Conservation (phyloP, 2,888 invertebrate species). For the Auanema freiburgensis region DNA sequence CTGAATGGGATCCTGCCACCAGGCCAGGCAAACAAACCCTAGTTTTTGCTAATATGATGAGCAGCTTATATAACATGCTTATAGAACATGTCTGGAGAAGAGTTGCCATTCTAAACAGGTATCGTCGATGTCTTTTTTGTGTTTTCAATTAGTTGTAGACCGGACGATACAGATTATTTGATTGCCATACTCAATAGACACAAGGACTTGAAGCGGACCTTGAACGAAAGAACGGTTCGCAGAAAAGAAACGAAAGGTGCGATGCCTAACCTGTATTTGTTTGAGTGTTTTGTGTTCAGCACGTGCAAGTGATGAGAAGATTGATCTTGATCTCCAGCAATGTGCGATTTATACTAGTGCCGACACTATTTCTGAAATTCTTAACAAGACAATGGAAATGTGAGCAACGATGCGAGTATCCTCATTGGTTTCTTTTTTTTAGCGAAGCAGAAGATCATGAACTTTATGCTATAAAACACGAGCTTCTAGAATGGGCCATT, state of each 20-base stretch:
- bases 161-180: slow-evolving; percentile 27
- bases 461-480: slow-evolving; percentile 12
- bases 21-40: slow-evolving; percentile 22
- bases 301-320: background rate
- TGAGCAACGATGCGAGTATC: background rate
- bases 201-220: slow-evolving; percentile 26
- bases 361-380: slow-evolving; percentile 10
- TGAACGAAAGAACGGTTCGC: slow-evolving; percentile 14
- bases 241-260: slow-evolving; percentile 11
- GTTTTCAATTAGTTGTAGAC: slow-evolving; percentile 5
- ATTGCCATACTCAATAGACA: slow-evolving; percentile 26
- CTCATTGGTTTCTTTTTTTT: background rate
- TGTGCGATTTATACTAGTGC: slow-evolving; percentile 8
- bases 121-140: background rate
- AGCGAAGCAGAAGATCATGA: background rate
- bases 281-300: background rate
- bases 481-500: slow-evolving; percentile 11
- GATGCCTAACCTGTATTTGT: background rate
- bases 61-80: slow-evolving; percentile 39
- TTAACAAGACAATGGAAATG: slow-evolving; percentile 10
- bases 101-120: slow-evolving; percentile 22
- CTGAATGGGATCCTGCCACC: slow-evolving; percentile 36
- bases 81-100: slow-evolving; percentile 45
- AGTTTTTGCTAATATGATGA: slow-evolving; percentile 36
- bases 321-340: slow-evolving; percentile 7